A percentile compares a stretch with the other conserved stretches of the same genome.
phyloP scores from a whole-genome alignment of 2,797 vertebrate species.

The Malurus leucopterus region DNA sequence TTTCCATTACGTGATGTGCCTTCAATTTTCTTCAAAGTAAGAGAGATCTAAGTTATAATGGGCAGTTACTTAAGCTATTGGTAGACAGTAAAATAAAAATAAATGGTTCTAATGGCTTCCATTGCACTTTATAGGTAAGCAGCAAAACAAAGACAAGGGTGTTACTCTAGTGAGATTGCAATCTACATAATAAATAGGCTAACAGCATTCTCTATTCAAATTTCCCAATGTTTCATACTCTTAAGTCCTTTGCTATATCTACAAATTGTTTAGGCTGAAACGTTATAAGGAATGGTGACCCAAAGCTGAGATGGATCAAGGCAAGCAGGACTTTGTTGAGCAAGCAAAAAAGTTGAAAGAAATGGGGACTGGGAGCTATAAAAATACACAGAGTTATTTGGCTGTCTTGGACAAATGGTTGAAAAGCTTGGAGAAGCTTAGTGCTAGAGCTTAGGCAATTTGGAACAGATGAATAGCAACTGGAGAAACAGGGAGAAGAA shows the following conservation, averaged over 20 bases:
- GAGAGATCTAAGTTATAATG: neutral
- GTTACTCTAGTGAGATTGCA: neutral
- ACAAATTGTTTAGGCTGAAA: neutral
- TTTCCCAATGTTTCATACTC: neutral
- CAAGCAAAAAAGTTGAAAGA: neutral
- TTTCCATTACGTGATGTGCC: neutral
- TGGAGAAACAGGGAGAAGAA: neutral
- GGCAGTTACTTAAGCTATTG: neutral
- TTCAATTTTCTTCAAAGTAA: constrained; percentile 15
- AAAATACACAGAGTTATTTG: neutral
- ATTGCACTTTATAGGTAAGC: neutral
- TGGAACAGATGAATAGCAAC: neutral
- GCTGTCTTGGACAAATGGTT: neutral
- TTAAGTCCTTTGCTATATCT: neutral
- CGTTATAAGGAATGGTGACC: neutral
- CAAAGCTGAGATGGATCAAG: neutral
- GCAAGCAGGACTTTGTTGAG: neutral
- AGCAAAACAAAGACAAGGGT: neutral
- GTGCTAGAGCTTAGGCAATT: neutral
- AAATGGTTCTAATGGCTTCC: neutral
- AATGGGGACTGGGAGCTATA: neutral
- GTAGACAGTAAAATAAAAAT: constrained; percentile 12
- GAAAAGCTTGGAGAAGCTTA: neutral
- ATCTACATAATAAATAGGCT: neutral
- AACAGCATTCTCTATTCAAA: neutral